phyloP scores from a whole-genome alignment of 2,888 invertebrate genomes.

The Alloscopus bannaensis region DNA sequence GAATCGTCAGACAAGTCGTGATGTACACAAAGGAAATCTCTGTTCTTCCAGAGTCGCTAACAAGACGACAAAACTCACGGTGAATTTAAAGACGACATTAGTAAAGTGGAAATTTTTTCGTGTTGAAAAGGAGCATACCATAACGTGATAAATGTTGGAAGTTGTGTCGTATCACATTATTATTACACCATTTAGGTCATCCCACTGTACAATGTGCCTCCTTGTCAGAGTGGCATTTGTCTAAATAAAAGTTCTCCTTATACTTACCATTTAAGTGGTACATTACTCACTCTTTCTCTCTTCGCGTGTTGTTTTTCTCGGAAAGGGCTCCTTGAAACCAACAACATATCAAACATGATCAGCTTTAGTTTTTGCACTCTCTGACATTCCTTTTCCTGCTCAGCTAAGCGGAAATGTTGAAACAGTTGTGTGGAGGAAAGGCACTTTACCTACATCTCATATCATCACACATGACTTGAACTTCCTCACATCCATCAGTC shows the following conservation, averaged over 20 bases:
- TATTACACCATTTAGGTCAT: conserved; percentile 9
- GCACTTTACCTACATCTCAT: conserved; percentile 29
- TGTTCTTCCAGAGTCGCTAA: too few relatives aligned
- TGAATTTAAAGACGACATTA: too few relatives aligned
- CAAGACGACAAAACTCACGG: too few relatives aligned
- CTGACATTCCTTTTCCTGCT: conserved; percentile 26
- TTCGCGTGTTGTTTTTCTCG: conserved; percentile 33
- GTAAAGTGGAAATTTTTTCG: too few relatives aligned
- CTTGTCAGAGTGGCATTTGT: background rate
- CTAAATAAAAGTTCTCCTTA: too few relatives aligned
- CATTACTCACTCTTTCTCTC: conserved; percentile 39
- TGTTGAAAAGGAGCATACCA: too few relatives aligned
- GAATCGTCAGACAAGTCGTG: too few relatives aligned
- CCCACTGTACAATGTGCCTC: background rate
- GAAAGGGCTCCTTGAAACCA: background rate
- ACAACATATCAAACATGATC: conserved; percentile 40
- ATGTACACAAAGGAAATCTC: too few relatives aligned
- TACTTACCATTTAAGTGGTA: conserved; percentile 25
- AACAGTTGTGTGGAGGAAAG: conserved; percentile 11
- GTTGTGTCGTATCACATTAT: background rate
- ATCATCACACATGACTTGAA: conserved; percentile 36
- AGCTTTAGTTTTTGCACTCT: conserved; percentile 35
- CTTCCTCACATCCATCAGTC: conserved; percentile 30
- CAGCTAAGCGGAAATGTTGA: conserved; percentile 32
- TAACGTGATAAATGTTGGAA: too few relatives aligned